These are phyloP conservation scores for Elymnias hypermnestra DNA, from an alignment of 1,140 invertebrate species.

Conservation along the genomic window DNA sequence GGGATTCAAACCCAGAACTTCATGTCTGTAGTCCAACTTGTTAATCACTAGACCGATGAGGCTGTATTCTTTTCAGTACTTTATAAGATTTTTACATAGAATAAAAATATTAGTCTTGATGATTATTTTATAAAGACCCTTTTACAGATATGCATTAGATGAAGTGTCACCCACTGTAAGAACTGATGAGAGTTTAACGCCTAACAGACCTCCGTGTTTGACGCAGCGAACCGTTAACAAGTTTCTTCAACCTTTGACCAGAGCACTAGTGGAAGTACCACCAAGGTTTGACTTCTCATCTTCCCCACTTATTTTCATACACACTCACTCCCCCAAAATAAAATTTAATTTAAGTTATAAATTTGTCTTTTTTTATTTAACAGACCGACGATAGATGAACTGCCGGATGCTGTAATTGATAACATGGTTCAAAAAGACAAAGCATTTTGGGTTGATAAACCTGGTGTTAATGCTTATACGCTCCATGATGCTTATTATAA, in stretches of 20 bases:
- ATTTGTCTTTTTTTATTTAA: too few species aligned
- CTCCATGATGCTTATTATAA: constrained; percentile 66
- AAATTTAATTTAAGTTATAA: too few species aligned
- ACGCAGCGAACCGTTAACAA: constrained; percentile 47
- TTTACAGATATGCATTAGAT: constrained; percentile 40
- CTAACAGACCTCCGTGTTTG: constrained; percentile 36
- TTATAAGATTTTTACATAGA: too few species aligned
- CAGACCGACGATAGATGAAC: constrained; percentile 48
- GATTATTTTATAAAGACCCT: too few species aligned
- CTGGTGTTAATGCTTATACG: constrained; percentile 67
- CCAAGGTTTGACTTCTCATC: too few species aligned
- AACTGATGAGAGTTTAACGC: constrained; percentile 44
- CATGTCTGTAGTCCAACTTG: too few species aligned
- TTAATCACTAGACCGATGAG: too few species aligned
- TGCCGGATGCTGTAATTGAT: constrained; percentile 49
- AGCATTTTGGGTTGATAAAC: constrained; percentile 73
- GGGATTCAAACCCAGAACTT: too few species aligned
- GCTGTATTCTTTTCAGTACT: too few species aligned
- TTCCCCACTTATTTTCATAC: too few species aligned
- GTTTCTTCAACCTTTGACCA: constrained; percentile 46
- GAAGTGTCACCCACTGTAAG: constrained; percentile 32
- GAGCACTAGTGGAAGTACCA: constrained; percentile 37
- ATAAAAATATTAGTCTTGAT: too few species aligned
- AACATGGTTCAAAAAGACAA: constrained; percentile 57
- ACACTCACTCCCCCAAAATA: too few species aligned